Evolutionary conservation across 2,113 vertebrate species (phyloP), one percentile per base, ranked within the genome.

Genomic region (Anolis carolinensis): DNA sequence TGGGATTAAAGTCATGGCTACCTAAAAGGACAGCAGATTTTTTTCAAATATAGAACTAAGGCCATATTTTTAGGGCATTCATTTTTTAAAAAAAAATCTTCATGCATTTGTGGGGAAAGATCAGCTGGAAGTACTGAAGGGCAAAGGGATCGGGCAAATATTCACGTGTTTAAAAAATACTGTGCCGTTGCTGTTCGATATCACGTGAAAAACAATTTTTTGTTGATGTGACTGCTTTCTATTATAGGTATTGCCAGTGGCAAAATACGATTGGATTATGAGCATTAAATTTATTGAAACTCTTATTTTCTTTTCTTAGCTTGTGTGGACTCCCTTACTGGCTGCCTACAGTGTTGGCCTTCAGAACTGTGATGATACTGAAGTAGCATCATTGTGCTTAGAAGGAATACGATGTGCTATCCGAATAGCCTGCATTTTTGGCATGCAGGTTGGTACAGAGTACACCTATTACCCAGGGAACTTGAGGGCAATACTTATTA

Each of bases 381-480:
- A 99, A 62, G 98, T 99, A 78, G 98, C 98, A 0, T 98, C 98
- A 0, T 95, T 99, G 88, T 99, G 98, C 89, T 92, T 99, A 93
- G 98, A 99, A 94, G 98, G 98, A 83, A 99, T 99, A 65, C 97
- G 98, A 30, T 99, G 98, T 93, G 98, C 98, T 16, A 95, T 99
- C 90, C 96, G 98, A 91, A 99, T 99, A 5, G 97, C 98, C 79
- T 98, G 96, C 89, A 99, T 99, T 95, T 99, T 99, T 93, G 97
- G 91, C 94, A 99, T 99, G 98, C 98, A 99, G 98, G 98, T 99
- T 87, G 79, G 97, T 90, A 13, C 70, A 21, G 1, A 10, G 59
- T 74, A 71, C 52, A 18, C 25, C 39, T 70, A 16, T 55, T 67
- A 21, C n/a, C 9, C 44, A 23, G 36, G 9, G 5, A 14, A 44